These are phyloP conservation scores for Nyctibius grandis DNA, from an alignment of 2,797 vertebrate species.

Conservation along the genomic window DNA sequence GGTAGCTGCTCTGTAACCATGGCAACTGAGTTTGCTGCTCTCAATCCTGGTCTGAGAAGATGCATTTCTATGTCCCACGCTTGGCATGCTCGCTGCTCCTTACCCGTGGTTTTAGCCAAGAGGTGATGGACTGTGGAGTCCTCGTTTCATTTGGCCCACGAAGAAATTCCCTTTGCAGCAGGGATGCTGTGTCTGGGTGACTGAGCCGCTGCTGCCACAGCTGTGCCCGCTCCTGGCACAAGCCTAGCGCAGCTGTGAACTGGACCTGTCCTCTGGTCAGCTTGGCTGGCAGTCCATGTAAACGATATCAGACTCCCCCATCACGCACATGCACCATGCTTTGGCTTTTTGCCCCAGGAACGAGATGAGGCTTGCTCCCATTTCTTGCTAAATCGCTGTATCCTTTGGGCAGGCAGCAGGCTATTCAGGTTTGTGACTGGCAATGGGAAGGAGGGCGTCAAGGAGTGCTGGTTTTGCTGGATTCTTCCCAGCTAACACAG, in stretches of 20 bases:
- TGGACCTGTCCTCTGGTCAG: background rate
- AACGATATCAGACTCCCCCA: background rate
- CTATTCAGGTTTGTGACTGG: background rate
- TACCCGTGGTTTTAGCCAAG: background rate
- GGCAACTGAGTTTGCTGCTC: constrained; percentile 42
- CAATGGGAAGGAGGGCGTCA: background rate
- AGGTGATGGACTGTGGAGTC: background rate
- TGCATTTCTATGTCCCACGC: background rate
- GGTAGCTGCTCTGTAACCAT: constrained; percentile 53
- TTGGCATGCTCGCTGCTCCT: background rate
- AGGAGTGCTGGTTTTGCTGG: background rate
- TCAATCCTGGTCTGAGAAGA: constrained; percentile 27
- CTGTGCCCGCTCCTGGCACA: background rate
- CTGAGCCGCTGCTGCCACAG: background rate
- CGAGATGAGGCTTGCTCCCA: background rate
- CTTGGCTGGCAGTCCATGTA: background rate
- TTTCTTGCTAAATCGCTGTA: background rate
- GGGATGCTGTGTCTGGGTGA: background rate
- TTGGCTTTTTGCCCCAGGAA: background rate
- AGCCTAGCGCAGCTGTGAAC: background rate
- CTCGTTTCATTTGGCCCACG: background rate
- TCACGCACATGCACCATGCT: fast-evolving
- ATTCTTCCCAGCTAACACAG: background rate
- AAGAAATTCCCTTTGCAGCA: background rate
- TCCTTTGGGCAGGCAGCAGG: background rate